A percentile compares a stretch with the other conserved stretches of the same genome.
Evolutionary conservation across 2,113 vertebrate species (phyloP).

Genomic region (Corydoras maculifer): DNA sequence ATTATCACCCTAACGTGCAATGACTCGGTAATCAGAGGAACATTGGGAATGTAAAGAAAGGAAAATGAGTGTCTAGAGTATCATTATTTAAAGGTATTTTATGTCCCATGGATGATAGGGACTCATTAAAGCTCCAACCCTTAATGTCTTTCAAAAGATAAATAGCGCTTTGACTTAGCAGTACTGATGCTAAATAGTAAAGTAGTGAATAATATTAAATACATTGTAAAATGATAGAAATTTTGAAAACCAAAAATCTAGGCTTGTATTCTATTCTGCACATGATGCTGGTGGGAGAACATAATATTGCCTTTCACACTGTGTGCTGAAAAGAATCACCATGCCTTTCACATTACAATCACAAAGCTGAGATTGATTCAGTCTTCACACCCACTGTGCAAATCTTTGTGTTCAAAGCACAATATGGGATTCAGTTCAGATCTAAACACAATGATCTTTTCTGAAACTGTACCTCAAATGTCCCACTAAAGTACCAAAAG

Average conservation of each 20-base stretch:
- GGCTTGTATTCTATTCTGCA: constrained; percentile 21
- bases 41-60: neutral
- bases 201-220: too few relatives aligned
- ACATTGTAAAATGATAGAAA: too few relatives aligned
- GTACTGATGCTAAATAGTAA: too few relatives aligned
- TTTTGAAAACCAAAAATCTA: neutral
- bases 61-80: constrained; percentile 1
- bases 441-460: constrained; percentile 13
- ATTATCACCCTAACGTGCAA: constrained; percentile 11
- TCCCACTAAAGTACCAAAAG: neutral
- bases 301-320: constrained; percentile 35
- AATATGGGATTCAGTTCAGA: constrained; percentile 14
- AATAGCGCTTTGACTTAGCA: too few relatives aligned
- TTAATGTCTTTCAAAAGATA: too few relatives aligned
- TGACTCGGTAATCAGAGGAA: neutral
- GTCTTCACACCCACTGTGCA: constrained; percentile 30
- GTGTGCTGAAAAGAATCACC: constrained; percentile 23
- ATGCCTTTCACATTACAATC: constrained; percentile 29
- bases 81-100: neutral
- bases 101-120: too few relatives aligned
- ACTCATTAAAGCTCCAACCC: too few relatives aligned
- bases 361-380: constrained; percentile 32
- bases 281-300: constrained; percentile 23
- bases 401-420: constrained; percentile 14
- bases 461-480: neutral